phyloP scores from a whole-genome alignment of 2,888 invertebrate species.

The Argyresthia goedartella region DNA sequence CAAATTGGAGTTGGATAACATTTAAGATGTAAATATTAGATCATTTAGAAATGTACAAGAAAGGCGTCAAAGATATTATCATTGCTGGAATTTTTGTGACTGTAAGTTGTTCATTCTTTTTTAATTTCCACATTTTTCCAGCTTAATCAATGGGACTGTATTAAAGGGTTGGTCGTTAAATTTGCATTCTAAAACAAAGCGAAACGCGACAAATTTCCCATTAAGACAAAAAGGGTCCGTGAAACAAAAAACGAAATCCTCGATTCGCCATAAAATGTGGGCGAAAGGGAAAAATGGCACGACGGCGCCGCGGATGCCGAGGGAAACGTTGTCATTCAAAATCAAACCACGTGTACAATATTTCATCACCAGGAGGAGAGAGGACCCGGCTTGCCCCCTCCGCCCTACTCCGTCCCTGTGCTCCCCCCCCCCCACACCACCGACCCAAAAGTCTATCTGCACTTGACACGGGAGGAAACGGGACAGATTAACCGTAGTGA shows the following conservation, averaged over 20 bases:
- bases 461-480: constrained; percentile 70
- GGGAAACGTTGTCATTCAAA: constrained; percentile 77
- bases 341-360: constrained; percentile 81
- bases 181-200: background rate
- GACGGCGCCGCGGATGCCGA: constrained; percentile 50
- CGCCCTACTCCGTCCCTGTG: constrained; percentile 14
- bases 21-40: too few species aligned
- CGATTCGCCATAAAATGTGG: constrained; percentile 59
- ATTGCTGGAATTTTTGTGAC: too few species aligned
- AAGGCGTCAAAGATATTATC: too few species aligned
- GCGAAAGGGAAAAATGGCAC: constrained; percentile 43
- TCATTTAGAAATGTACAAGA: too few species aligned
- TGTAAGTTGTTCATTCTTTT: too few species aligned
- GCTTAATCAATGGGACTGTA: too few species aligned
- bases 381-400: constrained; percentile 24
- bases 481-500: constrained; percentile 70
- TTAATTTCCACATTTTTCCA: too few species aligned
- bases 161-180: background rate
- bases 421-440: constrained; percentile 30
- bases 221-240: background rate
- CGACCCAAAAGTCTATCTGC: constrained; percentile 69
- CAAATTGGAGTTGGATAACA: too few species aligned
- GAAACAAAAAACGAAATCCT: constrained; percentile 29
- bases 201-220: background rate
- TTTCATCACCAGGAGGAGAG: constrained; percentile 75